A percentile compares a stretch with the other conserved stretches of the same genome.
These are phyloP conservation scores for Chaunax sp. DNA, from an alignment of 2,797 vertebrate species.

Conservation along the genomic window DNA sequence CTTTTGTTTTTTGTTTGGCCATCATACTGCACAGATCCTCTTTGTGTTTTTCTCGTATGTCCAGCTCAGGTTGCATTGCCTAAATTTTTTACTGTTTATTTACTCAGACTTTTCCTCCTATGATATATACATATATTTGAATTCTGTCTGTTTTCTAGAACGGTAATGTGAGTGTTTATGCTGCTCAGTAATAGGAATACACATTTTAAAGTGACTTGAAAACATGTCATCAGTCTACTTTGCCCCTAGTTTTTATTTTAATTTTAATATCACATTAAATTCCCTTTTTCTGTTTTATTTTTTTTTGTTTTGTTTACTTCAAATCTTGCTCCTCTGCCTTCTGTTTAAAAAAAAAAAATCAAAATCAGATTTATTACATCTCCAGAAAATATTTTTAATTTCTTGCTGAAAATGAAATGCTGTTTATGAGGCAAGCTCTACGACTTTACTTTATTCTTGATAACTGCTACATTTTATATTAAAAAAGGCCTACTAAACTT, in stretches of 20 bases:
- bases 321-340: slow-evolving; percentile 32
- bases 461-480: slow-evolving; percentile 67
- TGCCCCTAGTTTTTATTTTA: slow-evolving; percentile 7
- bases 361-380: slow-evolving; percentile 50
- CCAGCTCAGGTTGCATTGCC: slow-evolving; percentile 38
- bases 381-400: slow-evolving; percentile 53
- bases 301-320: too few species aligned
- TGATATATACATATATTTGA: slow-evolving; percentile 16
- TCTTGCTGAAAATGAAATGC: slow-evolving; percentile 66
- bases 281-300: slow-evolving; percentile 14
- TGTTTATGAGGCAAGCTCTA: slow-evolving; percentile 55
- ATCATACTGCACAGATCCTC: neutral
- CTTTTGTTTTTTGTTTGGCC: neutral
- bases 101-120: neutral
- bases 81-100: too few species aligned
- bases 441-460: slow-evolving; percentile 66
- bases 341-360: too few species aligned
- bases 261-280: slow-evolving; percentile 13
- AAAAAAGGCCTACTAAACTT: slow-evolving; percentile 55
- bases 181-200: neutral
- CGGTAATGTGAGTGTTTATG: slow-evolving; percentile 6
- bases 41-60: neutral
- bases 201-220: slow-evolving; percentile 28
- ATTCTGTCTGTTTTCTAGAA: slow-evolving; percentile 25
- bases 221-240: neutral